Base-by-base conservation (phyloP, 2,888 invertebrate species). In the Drosophila neotestacea region DNA sequence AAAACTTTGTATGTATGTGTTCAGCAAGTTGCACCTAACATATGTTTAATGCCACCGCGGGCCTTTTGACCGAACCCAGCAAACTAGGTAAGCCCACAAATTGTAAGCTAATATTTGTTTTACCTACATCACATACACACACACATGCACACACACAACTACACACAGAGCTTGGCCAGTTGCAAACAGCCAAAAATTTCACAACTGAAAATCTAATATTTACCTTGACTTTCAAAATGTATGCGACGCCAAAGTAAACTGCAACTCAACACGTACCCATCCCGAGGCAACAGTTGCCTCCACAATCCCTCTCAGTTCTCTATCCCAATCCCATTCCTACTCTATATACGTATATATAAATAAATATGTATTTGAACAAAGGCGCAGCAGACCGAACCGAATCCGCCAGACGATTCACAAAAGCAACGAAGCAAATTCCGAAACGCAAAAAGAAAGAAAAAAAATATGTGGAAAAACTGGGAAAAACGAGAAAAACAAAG, bases 21-120 rank as follows among this genome's bases (percentile, higher is more conserved):
- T 22, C 3, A 22, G 22, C 54, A 48, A 30, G 22, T 62, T 22
- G 61, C 78, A 65, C 34, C 68, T 64, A 81, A 86, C 68, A 73
- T 73, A 68, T 70, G 85, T 73, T 79, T 76, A 83, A 82, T 73
- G 85, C 70, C 54, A 74, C 81, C 88, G 85, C 75, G 70, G 82
- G 79, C 64, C 76, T 78, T 73, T 77, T 73, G 82, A 39, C 13
- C 48, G 41, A 58, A 76, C 82, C 70, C 69, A 44, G 62, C 70
- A 60, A 78, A 73, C 75, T 88, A 59, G 77, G 67, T 77, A 88
- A 85, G 77, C 73, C 77, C 77, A 72, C 74, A 85, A 85, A 85
- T 88, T 85, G 86, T 88, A 85, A 88, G 88, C 84, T 76, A 85
- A 85, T 85, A 85, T 85, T 85, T 85, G 72, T 13, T 60, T 85